A percentile compares a stretch with the other conserved stretches of the same genome.
These are phyloP conservation scores for Thera obeliscata DNA, from an alignment of 2,888 invertebrate genomes.

Conservation along the genomic window DNA sequence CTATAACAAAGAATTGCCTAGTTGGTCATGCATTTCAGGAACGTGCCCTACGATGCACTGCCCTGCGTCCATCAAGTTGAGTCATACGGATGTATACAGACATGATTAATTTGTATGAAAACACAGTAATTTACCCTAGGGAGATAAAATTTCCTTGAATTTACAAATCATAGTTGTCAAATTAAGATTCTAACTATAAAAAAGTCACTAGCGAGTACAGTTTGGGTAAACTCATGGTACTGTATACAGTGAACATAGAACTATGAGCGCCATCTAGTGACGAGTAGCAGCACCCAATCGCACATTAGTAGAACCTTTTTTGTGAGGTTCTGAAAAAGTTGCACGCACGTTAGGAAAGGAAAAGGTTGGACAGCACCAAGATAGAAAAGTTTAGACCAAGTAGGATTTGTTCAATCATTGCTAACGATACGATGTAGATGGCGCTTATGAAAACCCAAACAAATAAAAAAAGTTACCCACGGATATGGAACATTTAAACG, in stretches of 20 bases:
- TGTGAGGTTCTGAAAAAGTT: conserved; percentile 3
- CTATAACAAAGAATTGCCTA: too few relatives aligned
- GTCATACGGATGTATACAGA: too few relatives aligned
- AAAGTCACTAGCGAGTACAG: too few relatives aligned
- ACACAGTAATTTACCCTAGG: too few relatives aligned
- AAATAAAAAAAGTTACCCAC: neutral
- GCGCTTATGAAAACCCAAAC: conserved; percentile 2
- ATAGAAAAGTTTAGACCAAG: neutral
- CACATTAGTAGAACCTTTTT: conserved; percentile 6
- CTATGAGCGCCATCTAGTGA: conserved; percentile 6
- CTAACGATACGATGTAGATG: conserved; percentile 12
- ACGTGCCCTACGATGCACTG: too few relatives aligned
- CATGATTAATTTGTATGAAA: too few relatives aligned
- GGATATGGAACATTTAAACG: neutral
- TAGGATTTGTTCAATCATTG: neutral
- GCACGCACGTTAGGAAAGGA: neutral
- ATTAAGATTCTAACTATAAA: too few relatives aligned
- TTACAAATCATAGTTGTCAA: too few relatives aligned
- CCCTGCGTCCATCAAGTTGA: too few relatives aligned
- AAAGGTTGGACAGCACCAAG: conserved; percentile 2
- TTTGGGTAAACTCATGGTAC: too few relatives aligned
- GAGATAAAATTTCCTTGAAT: too few relatives aligned
- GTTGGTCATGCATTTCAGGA: too few relatives aligned
- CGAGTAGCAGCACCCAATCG: neutral
- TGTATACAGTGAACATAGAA: neutral